Base-by-base conservation (phyloP, 1,140 invertebrate species). In the Hetaerina americana region DNA sequence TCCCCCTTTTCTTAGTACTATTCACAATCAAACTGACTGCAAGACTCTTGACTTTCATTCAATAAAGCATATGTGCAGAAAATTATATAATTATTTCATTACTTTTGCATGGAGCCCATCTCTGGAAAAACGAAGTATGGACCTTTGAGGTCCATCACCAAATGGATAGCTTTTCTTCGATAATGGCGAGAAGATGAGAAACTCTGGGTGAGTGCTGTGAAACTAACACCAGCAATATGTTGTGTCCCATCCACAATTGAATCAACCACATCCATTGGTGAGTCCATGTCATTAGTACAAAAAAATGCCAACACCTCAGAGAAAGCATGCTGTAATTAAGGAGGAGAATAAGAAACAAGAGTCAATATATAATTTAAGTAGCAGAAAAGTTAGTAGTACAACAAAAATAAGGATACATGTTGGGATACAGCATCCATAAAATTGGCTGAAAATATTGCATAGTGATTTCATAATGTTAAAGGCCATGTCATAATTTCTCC, bases 101-200 rank as follows among this genome's bases (percentile, higher is more conserved):
- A 92, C 91, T 88, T 91, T 78, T 90, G 87, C 27, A 90, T 79
- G 66, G 89, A 89, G 49, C 91, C 91, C 76, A 87, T 84, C 80
- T 93, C 90, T 2, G 92, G 91, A 73, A 94, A 82, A 0, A 94
- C 86, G 66, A 94, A 79, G 74, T 91, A 92, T 0, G 92, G 92
- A 31, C 90, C 88, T 79, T 90, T 91, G 27, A 94, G 80, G 74
- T 93, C 89, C 40, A 93, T 82, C 77, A 89, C 90, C 0, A 94
- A 76, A 76, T 91, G 86, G 76, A 92, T 84, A 75, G 89, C 87
- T 77, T 89, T 88, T 57, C 27, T 70, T 27, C 67, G 25, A 28
- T 5, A 3, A 2, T 28, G 27, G 15, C 67, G 12, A 24, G 12
- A 24, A 25, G 12, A 3, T 3, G 67, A 26, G 67, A 68, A 68